Evolutionary conservation across 2,797 vertebrate species (phyloP), one percentile per base, ranked within the genome.

Genomic region (Orestias chungarensis): DNA sequence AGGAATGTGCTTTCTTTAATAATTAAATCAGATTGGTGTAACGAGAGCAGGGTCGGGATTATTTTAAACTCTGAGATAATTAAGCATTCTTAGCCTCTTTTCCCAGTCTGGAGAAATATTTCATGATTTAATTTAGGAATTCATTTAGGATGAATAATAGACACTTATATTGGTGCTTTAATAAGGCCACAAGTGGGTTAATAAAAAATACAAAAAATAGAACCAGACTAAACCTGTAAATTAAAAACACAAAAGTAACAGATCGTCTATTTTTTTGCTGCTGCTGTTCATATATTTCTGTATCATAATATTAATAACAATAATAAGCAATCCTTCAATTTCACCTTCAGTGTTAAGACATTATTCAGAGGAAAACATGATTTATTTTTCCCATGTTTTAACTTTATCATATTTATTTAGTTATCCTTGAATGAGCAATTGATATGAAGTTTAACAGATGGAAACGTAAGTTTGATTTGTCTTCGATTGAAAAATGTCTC

Each of bases 1-100:
- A 92, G 92, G 90, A 94, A 93, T 94, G 90, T 93, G 79, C 93
- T 93, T 90, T 91, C 81, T 86, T 79, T 86, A 74, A 86, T 92
- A 92, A 94, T 94, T 92, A 76, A 91, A 90, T 87, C 74, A 90
- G 93, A 93, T 92, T 74, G 52, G 55, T 68, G 83, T 90, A 91
- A 92, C 85, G 80, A 84, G 88, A 89, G 88, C 88, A 68, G 83
- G 12, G 83, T 93, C 91, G 80, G 76, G 71, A 84, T 83, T 92
- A 88, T 87, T 86, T 87, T 86, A 71, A 91, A 87, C 79, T 76
- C 43, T 18, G 72, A 87, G 87, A 87, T 87, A 83, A 83, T 76
- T 71, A 84, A 88, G 86, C 89, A 87, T 86, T 87, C 78, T 64
- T 78, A 88, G 91, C 88, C 93, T 94, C 91, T 94, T 94, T 94